phyloP scores from a whole-genome alignment of 2,797 vertebrate species.

The Enteromius mattozi region DNA sequence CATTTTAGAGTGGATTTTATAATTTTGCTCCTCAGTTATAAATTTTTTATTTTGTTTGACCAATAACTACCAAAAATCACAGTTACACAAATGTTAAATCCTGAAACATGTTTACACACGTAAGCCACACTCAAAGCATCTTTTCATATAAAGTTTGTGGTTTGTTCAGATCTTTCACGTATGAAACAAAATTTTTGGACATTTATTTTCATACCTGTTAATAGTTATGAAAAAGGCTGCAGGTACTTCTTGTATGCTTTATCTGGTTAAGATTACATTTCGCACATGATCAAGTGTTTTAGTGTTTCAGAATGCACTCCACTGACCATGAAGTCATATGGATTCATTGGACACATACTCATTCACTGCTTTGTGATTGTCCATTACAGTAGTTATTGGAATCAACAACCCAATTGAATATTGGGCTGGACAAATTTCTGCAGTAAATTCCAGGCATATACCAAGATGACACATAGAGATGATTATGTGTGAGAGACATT shows the following conservation, averaged over 20 bases:
- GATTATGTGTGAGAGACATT: background rate
- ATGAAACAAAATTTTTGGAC: background rate
- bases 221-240: background rate
- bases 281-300: background rate
- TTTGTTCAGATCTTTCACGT: background rate
- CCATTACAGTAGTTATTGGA: background rate
- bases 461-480: background rate
- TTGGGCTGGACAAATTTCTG: background rate
- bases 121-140: background rate
- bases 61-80: background rate
- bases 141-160: background rate
- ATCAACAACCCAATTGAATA: background rate
- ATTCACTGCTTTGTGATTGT: background rate
- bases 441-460: background rate
- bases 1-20: too few relatives aligned
- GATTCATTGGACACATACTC: background rate
- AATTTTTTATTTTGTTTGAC: background rate
- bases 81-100: background rate
- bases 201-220: background rate
- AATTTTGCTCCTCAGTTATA: too few relatives aligned
- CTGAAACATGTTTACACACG: background rate
- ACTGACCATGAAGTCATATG: background rate
- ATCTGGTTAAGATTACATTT: background rate
- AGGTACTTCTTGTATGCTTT: background rate
- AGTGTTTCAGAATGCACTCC: too few relatives aligned